Evolutionary conservation across 2,797 vertebrate genomes (phyloP).

Genomic region (Eulemur albifrons): DNA sequence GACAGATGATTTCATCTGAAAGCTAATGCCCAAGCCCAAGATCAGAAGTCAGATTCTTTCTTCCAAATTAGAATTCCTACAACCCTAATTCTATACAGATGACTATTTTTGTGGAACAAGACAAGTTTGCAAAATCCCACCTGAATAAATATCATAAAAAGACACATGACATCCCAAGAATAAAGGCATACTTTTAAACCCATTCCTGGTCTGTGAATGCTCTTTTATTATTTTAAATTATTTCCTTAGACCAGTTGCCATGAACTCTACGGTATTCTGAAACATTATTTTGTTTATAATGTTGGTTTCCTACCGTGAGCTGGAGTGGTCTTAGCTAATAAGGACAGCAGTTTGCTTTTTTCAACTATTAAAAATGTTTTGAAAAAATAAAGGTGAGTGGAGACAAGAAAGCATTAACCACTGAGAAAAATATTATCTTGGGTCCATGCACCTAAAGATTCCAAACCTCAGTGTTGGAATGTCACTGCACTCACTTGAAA

Average conservation of each 20-base stretch:
- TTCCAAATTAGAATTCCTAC: not conserved
- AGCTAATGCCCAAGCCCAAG: not conserved
- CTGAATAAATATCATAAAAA: not conserved
- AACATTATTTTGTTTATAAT: slow-evolving; percentile 13
- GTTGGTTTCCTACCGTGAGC: not conserved
- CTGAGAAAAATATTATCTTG: not conserved
- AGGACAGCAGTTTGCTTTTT: not conserved
- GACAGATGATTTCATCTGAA: not conserved
- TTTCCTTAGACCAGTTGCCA: not conserved
- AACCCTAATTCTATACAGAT: not conserved
- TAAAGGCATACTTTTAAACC: not conserved
- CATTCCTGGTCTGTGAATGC: not conserved
- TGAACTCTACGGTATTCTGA: not conserved
- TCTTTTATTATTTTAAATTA: slow-evolving; percentile 30
- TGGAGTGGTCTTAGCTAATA: slow-evolving; percentile 30
- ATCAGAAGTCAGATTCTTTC: not conserved
- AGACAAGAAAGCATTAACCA: not conserved
- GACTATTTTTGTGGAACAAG: not conserved
- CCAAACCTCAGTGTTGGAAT: not conserved
- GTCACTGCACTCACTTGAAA: not conserved
- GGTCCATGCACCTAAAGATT: not conserved
- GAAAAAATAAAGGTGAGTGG: not conserved
- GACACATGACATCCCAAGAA: not conserved
- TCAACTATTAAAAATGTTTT: not conserved
- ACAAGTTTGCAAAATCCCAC: not conserved